phyloP scores from a whole-genome alignment of 2,797 vertebrate species.

The Anguilla anguilla region DNA sequence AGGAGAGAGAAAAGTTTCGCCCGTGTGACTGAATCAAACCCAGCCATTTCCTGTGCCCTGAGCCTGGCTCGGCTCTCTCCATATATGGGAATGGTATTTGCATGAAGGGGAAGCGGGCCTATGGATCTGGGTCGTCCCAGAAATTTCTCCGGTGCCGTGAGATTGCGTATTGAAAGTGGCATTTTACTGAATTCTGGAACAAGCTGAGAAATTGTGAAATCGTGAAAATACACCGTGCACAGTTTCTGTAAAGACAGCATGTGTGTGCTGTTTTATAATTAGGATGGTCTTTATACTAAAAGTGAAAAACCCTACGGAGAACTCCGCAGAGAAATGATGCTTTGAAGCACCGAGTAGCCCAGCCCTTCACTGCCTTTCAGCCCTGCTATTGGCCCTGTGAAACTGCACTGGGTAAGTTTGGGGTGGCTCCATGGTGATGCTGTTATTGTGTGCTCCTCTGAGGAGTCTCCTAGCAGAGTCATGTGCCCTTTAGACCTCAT shows the following conservation, averaged over 20 bases:
- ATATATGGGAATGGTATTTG: slow-evolving; percentile 85
- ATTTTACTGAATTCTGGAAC: slow-evolving; percentile 59
- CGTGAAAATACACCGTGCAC: neutral
- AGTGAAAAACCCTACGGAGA: neutral
- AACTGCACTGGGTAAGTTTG: slow-evolving; percentile 17
- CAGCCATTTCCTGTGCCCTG: slow-evolving; percentile 78
- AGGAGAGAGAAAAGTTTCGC: slow-evolving; percentile 60
- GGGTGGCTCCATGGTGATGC: slow-evolving; percentile 52
- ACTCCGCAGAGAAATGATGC: neutral
- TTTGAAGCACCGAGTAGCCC: neutral
- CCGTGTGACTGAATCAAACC: slow-evolving; percentile 79
- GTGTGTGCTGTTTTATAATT: neutral
- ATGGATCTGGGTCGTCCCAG: slow-evolving; percentile 69
- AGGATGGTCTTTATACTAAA: neutral
- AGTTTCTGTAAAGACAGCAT: slow-evolving; percentile 6
- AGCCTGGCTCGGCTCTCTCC: slow-evolving; percentile 68
- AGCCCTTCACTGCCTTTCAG: neutral
- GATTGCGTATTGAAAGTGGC: slow-evolving; percentile 63
- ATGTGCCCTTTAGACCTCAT: slow-evolving; percentile 19
- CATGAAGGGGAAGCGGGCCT: slow-evolving; percentile 69
- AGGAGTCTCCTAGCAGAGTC: slow-evolving; percentile 41
- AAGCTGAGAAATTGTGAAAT: slow-evolving; percentile 40
- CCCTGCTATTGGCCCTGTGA: neutral
- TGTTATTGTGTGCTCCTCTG: slow-evolving; percentile 50
- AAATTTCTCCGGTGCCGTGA: slow-evolving; percentile 68